Evolutionary conservation across 1,140 invertebrate genomes (phyloP).

Genomic region (Zophobas atratus): DNA sequence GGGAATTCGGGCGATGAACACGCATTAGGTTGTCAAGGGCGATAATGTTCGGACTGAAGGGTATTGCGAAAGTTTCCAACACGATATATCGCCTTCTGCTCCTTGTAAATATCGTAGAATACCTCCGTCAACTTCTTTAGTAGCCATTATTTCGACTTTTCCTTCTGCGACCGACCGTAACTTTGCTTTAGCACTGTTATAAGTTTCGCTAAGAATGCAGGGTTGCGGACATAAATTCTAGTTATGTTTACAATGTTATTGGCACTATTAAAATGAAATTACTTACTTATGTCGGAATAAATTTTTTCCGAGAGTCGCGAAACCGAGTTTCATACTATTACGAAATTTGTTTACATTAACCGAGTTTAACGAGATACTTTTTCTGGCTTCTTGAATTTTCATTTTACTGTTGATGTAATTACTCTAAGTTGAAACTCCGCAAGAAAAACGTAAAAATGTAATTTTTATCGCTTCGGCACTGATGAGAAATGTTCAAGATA

Average conservation of each 20-base stretch:
- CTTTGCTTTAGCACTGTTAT: constrained; percentile 29
- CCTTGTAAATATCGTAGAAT: constrained; percentile 36
- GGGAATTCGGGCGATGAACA: not conserved
- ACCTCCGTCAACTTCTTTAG: constrained; percentile 41
- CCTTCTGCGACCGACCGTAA: constrained; percentile 24
- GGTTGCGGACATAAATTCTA: constrained; percentile 11
- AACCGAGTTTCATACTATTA: too few relatives aligned
- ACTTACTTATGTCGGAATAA: too few relatives aligned
- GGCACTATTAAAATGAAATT: too few relatives aligned
- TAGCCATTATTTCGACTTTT: constrained; percentile 39
- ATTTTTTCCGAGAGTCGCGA: too few relatives aligned
- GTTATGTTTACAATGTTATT: too few relatives aligned
- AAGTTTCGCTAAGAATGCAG: constrained; percentile 28
- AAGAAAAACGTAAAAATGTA: not conserved
- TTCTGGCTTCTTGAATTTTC: too few relatives aligned
- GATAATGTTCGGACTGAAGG: not conserved
- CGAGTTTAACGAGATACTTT: too few relatives aligned
- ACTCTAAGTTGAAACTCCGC: too few relatives aligned
- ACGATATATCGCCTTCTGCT: constrained; percentile 39
- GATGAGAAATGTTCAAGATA: not conserved
- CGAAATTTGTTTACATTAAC: too few relatives aligned
- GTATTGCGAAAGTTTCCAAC: constrained; percentile 28
- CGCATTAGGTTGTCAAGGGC: not conserved
- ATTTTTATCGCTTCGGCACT: not conserved
- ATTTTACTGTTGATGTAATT: too few relatives aligned